Conservation (phyloP, 1,140 invertebrate species). For the Ctenoplectra terminalis region DNA sequence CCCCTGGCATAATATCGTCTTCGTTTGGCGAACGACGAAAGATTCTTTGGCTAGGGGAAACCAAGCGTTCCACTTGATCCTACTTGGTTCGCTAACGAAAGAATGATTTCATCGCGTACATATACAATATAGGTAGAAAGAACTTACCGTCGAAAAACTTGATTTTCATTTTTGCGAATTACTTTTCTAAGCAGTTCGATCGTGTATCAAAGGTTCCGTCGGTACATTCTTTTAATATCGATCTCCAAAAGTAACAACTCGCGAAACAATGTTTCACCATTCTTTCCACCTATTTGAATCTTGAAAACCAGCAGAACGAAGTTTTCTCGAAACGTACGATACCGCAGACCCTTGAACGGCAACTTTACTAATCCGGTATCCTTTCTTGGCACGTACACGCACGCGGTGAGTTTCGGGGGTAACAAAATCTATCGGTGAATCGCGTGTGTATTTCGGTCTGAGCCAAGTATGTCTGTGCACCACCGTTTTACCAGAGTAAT, state of each 20-base stretch:
- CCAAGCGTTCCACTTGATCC: slow-evolving; percentile 20
- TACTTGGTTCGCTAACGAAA: slow-evolving; percentile 34
- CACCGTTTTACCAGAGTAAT: slow-evolving; percentile 23
- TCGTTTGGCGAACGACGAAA: slow-evolving; percentile 37
- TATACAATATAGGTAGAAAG: no score
- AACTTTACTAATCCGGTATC: slow-evolving; percentile 48
- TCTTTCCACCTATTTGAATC: neutral
- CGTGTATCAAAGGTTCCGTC: no score
- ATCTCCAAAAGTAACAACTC: neutral
- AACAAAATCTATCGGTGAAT: slow-evolving; percentile 19
- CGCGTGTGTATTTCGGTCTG: neutral
- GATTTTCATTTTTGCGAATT: no score
- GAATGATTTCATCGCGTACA: neutral
- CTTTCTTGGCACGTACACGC: slow-evolving; percentile 32
- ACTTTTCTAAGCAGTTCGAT: no score
- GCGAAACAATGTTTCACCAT: neutral
- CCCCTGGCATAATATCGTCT: slow-evolving; percentile 16
- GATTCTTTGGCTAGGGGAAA: slow-evolving; percentile 33
- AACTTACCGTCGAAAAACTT: no score
- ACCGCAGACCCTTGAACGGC: slow-evolving; percentile 18
- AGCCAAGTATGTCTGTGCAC: neutral
- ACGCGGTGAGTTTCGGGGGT: neutral
- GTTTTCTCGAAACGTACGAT: slow-evolving; percentile 15
- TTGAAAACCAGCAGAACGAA: neutral
- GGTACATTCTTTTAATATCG: neutral